Percentiles rank a stretch among this genome's conserved stretches.
phyloP scores from a whole-genome alignment of 2,113 vertebrate species.

The Catharus minimus region DNA sequence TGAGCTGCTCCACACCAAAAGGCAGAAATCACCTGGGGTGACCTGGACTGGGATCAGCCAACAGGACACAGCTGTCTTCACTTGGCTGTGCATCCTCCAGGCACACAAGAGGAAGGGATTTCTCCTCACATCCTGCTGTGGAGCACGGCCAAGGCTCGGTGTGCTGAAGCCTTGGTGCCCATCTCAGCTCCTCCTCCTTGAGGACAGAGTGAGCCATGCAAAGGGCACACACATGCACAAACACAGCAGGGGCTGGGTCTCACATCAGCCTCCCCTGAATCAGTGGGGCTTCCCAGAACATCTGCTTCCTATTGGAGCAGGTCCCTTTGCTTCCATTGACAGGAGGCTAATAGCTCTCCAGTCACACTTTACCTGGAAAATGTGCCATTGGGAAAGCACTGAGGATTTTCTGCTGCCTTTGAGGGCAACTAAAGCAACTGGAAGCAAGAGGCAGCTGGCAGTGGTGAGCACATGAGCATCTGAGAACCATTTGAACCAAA shows the following conservation, averaged over 20 bases:
- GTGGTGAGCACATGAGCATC: neutral
- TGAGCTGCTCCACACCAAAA: neutral
- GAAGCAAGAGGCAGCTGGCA: neutral
- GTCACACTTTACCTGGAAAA: neutral
- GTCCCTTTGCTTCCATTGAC: neutral
- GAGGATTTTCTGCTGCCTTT: neutral
- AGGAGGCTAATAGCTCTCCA: neutral
- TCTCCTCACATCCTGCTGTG: neutral
- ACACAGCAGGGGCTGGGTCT: neutral
- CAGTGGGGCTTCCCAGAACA: neutral
- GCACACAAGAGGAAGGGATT: neutral
- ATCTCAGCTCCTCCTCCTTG: neutral
- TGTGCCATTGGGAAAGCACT: neutral
- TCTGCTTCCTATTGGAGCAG: neutral
- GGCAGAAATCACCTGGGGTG: neutral
- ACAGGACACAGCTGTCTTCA: neutral
- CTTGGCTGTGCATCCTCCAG: neutral
- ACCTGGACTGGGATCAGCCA: neutral
- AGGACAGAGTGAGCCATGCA: neutral
- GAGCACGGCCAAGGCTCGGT: accelerated
- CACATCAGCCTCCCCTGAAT: neutral
- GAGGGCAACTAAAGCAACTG: neutral
- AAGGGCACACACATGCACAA: neutral
- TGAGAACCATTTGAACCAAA: neutral
- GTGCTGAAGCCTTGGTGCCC: neutral